Conservation (phyloP, 53 echinoderm and acorn worm genomes). For the Glandiceps talaboti region DNA sequence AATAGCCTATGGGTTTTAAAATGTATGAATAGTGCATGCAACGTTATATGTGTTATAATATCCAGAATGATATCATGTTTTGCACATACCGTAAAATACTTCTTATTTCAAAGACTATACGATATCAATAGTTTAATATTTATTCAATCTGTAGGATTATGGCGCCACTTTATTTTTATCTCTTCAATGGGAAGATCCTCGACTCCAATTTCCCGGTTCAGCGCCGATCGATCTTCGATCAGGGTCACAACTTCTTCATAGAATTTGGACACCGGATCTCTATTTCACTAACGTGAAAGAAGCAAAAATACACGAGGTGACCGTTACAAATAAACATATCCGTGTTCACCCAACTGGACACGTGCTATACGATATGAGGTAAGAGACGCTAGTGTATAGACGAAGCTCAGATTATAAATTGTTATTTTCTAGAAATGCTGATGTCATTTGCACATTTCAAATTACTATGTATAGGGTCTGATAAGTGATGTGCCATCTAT, state of each 20-base stretch:
- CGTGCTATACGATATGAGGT: constrained; percentile 9
- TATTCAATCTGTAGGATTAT: no score
- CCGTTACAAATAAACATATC: constrained; percentile 1
- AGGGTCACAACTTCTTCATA: not conserved
- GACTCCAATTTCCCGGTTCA: not conserved
- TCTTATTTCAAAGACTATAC: no score
- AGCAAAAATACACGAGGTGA: constrained; percentile 10
- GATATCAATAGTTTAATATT: no score
- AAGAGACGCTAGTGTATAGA: not conserved
- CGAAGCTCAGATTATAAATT: not conserved
- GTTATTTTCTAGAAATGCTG: no score
- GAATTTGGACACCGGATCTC: constrained; percentile 14
- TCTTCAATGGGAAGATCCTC: not conserved
- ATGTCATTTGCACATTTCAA: no score
- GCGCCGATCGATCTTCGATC: not conserved
- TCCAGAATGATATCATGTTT: no score
- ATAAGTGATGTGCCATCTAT: no score
- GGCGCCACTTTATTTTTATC: not conserved
- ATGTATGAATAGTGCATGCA: no score
- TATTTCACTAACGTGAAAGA: constrained; percentile 13
- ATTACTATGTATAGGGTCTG: no score
- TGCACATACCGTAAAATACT: no score
- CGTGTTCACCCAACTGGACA: not conserved
- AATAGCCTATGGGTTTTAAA: no score
- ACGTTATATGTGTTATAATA: no score